Percentiles rank a stretch among this genome's conserved stretches.
Conservation (phyloP, 2,888 invertebrate genomes). For the Automeris io region DNA sequence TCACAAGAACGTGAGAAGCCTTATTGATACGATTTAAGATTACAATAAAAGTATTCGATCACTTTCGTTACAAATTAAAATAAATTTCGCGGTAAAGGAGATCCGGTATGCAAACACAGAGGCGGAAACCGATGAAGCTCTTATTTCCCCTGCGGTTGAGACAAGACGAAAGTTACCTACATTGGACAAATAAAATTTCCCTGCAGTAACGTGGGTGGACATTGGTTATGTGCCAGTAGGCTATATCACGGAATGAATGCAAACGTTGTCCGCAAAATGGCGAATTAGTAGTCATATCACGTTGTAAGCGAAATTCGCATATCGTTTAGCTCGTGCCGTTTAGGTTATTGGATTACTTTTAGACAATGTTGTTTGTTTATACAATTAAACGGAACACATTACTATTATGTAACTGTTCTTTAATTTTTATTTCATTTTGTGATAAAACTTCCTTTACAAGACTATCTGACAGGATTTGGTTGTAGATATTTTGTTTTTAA, state of each 20-base stretch:
- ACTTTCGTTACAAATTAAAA: conserved; percentile 7
- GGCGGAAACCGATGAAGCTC: conserved; percentile 57
- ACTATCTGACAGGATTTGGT: no score
- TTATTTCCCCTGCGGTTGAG: conserved; percentile 65
- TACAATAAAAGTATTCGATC: conserved; percentile 20
- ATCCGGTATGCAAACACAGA: conserved; percentile 26
- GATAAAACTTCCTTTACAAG: no score
- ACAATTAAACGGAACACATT: neutral
- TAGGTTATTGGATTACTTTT: conserved; percentile 31
- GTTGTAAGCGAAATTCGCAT: conserved; percentile 48
- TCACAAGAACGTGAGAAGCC: neutral
- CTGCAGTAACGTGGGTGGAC: conserved; percentile 50
- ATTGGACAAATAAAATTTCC: conserved; percentile 58
- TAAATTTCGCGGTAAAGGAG: conserved; percentile 7
- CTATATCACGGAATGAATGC: conserved; percentile 61
- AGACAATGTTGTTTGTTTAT: conserved; percentile 35
- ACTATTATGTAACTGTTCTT: neutral
- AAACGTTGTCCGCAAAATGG: conserved; percentile 48
- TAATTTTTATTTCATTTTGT: no score
- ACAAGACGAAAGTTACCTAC: conserved; percentile 66
- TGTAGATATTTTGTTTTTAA: no score
- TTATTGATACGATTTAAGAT: conserved; percentile 9
- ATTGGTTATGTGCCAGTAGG: conserved; percentile 59
- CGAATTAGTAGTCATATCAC: conserved; percentile 40
- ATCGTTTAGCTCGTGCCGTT: conserved; percentile 43